These are phyloP conservation scores for Bradynema listronoti DNA, from an alignment of 1,140 invertebrate genomes.

Conservation along the genomic window DNA sequence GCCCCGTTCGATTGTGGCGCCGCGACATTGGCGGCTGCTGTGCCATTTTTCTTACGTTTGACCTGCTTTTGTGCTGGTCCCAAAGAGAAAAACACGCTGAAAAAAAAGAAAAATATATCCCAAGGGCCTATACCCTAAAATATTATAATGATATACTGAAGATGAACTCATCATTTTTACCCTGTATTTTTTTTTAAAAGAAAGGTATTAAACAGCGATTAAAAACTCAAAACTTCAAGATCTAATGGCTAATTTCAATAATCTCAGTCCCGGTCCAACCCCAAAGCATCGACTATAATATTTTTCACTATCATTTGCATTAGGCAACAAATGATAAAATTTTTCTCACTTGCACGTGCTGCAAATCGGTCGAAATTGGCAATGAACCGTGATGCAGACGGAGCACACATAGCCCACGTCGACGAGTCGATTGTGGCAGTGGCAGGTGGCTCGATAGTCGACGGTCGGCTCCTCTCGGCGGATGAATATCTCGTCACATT, in stretches of 20 bases:
- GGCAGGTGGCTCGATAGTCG: conserved; percentile 32
- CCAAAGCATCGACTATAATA: background rate
- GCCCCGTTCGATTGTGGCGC: too few species aligned
- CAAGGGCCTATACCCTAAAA: too few species aligned
- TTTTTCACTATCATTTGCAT: background rate
- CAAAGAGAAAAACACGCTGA: too few species aligned
- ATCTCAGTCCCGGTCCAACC: background rate
- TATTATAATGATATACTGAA: too few species aligned
- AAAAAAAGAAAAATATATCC: too few species aligned
- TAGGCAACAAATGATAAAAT: background rate
- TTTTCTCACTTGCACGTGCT: conserved; percentile 78
- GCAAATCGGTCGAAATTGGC: conserved; percentile 91
- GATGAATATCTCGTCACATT: conserved; percentile 20
- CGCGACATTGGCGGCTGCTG: too few species aligned
- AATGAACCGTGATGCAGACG: conserved; percentile 91
- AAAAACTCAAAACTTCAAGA: background rate
- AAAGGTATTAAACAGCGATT: background rate
- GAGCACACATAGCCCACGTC: conserved; percentile 62
- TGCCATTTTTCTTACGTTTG: too few species aligned
- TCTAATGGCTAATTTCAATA: background rate
- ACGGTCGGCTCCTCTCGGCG: conserved; percentile 14
- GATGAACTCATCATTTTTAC: background rate
- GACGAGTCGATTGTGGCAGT: conserved; percentile 34
- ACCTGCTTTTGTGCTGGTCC: too few species aligned
- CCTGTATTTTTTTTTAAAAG: background rate